Conservation (phyloP, 2,113 vertebrate species). For the Notarius quadriscutis region DNA sequence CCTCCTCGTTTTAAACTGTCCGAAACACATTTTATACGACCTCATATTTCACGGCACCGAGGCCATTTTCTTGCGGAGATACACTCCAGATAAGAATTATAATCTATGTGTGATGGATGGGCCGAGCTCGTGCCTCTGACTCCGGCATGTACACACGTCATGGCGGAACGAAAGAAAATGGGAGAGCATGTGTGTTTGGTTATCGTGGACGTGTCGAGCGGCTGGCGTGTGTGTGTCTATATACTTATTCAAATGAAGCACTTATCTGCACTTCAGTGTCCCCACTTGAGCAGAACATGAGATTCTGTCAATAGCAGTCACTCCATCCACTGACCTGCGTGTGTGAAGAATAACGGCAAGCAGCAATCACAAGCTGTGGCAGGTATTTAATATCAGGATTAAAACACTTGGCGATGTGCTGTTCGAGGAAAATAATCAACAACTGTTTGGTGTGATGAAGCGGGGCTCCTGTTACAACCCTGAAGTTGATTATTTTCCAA, state of each 20-base stretch:
- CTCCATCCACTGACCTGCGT: slow-evolving; percentile 17
- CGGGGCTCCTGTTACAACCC: not conserved
- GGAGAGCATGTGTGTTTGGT: slow-evolving; percentile 74
- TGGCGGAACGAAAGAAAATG: slow-evolving; percentile 63
- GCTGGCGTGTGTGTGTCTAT: slow-evolving; percentile 46
- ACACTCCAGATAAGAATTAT: slow-evolving; percentile 72
- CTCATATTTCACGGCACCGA: slow-evolving; percentile 71
- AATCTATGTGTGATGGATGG: slow-evolving; percentile 71
- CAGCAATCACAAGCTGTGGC: not conserved
- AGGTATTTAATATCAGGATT: not conserved
- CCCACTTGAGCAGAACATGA: slow-evolving; percentile 70
- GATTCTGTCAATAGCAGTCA: slow-evolving; percentile 58
- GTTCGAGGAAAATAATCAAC: not conserved
- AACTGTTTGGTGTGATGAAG: not conserved
- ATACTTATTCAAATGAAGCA: slow-evolving; percentile 74
- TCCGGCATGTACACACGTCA: slow-evolving; percentile 66
- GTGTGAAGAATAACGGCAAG: not conserved
- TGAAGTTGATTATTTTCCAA: not conserved
- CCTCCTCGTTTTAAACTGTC: slow-evolving; percentile 64
- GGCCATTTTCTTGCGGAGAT: slow-evolving; percentile 70
- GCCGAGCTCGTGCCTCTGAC: slow-evolving; percentile 62
- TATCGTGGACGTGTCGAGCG: slow-evolving; percentile 74
- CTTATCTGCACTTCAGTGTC: slow-evolving; percentile 73
- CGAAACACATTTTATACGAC: slow-evolving; percentile 65
- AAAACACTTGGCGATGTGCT: not conserved